Evolutionary conservation across 1,140 invertebrate species (phyloP), one percentile per base, ranked within the genome.

Genomic region (Rhynchophorus ferrugineus): DNA sequence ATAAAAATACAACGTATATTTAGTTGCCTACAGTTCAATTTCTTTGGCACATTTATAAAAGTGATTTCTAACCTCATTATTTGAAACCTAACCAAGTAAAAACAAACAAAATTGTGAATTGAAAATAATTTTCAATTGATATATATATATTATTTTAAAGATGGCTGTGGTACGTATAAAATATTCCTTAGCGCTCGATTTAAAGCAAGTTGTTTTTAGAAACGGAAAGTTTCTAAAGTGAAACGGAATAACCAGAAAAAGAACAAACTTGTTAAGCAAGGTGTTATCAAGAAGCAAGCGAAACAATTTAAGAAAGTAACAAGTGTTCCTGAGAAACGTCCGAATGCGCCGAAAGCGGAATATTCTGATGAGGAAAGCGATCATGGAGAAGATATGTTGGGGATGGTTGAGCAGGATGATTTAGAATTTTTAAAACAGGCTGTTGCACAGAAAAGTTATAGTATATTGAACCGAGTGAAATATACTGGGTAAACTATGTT

Each of bases 341-440:
- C 14, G 36, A 13, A 43, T 24, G 11, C 21, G 9, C 11, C 34
- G 14, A 47, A 54, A 46, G 34, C 47, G 13, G 16, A 47, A 20
- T 14, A 19, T 19, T 44, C 39, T 20, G 47, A 45, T 13, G 60
- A 74, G 51, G 67, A 68, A 45, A 73, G 68, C 61, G 75, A 77
- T 59, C 73, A 78, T 71, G 79, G 73, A 17, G 71, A 78, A 34
- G 79, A 82, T 64, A 75, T 84, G 71, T 64, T 83, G 54, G 72
- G 78, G 20, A 80, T 80, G 78, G 67, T 80, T 35, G 77, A 79
- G 45, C 69, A 80, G 20, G 81, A 83, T 9, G 81, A 84, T 64
- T 64, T 83, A 44, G 66, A 76, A 44, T 84, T 82, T 59, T 67
- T 85, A 7, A 71, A 76, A 61, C 70, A 71, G 14, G 73, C 78